phyloP scores from a whole-genome alignment of 2,888 invertebrate genomes.

The Nesidiocoris tenuis region DNA sequence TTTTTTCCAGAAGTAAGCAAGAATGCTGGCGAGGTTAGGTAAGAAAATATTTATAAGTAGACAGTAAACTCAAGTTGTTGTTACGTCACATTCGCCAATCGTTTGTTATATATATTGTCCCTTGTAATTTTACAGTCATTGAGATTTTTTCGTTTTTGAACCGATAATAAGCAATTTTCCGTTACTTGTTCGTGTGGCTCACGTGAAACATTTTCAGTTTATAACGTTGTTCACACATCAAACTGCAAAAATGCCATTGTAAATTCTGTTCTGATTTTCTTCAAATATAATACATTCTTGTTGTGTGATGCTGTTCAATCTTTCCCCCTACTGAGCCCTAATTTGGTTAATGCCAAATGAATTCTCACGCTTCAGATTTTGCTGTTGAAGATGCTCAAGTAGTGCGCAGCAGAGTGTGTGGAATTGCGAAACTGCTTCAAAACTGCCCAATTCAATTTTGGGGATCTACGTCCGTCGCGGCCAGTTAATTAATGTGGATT shows the following conservation, averaged over 20 bases:
- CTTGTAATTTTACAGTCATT: constrained; percentile 27
- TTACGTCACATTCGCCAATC: constrained; percentile 32
- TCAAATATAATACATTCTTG: constrained; percentile 36
- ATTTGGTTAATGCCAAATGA: too few relatives aligned
- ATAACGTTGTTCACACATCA: not conserved
- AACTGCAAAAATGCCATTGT: constrained; percentile 4
- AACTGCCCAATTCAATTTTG: too few relatives aligned
- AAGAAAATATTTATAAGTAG: constrained; percentile 34
- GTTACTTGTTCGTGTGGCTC: constrained; percentile 25
- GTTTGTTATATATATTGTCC: constrained; percentile 36
- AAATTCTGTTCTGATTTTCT: constrained; percentile 18
- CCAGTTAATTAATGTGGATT: too few relatives aligned
- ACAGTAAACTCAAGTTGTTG: constrained; percentile 27
- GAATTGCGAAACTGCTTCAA: too few relatives aligned
- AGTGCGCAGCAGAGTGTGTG: too few relatives aligned
- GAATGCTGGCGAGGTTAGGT: constrained; percentile 36
- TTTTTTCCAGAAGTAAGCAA: constrained; percentile 22
- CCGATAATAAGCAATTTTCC: constrained; percentile 8
- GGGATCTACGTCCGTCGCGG: too few relatives aligned
- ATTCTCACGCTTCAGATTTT: too few relatives aligned
- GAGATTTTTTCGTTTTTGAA: constrained; percentile 1
- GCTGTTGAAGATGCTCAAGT: too few relatives aligned
- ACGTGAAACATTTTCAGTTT: constrained; percentile 12
- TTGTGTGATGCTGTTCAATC: constrained; percentile 16
- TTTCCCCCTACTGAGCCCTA: too few relatives aligned